These are phyloP conservation scores for Hestina assimilis DNA, from an alignment of 1,140 invertebrate species.

Conservation along the genomic window DNA sequence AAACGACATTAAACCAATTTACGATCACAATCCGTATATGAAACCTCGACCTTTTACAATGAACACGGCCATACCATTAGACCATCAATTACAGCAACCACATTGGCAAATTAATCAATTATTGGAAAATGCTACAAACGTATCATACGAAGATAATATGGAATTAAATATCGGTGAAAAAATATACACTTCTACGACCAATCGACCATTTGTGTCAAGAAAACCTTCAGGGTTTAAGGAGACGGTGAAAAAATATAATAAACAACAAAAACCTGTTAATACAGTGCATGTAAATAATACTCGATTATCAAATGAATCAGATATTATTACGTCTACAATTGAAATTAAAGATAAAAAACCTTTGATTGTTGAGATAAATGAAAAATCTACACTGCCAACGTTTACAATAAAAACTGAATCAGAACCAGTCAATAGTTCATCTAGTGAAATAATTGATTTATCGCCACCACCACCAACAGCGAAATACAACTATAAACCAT, in stretches of 20 bases:
- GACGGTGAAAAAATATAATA: slow-evolving; percentile 36
- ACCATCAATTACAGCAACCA: slow-evolving; percentile 69
- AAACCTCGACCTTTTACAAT: slow-evolving; percentile 72
- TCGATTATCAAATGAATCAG: slow-evolving; percentile 51
- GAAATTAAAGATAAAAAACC: slow-evolving; percentile 71
- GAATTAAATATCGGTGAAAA: slow-evolving; percentile 72
- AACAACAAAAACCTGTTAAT: slow-evolving; percentile 37
- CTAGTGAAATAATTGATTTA: slow-evolving; percentile 67
- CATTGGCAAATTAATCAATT: slow-evolving; percentile 74
- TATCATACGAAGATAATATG: slow-evolving; percentile 66
- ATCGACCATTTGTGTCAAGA: slow-evolving; percentile 5
- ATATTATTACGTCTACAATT: slow-evolving; percentile 74
- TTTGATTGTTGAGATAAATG: slow-evolving; percentile 55
- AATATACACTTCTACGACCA: slow-evolving; percentile 31
- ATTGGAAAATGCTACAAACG: slow-evolving; percentile 62
- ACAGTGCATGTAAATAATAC: slow-evolving; percentile 42
- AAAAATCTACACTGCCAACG: slow-evolving; percentile 54
- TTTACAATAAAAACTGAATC: slow-evolving; percentile 48
- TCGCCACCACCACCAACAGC: slow-evolving; percentile 70
- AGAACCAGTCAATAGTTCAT: slow-evolving; percentile 42
- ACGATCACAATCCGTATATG: slow-evolving; percentile 43
- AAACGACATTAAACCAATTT: slow-evolving; percentile 59
- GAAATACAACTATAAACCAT: slow-evolving; percentile 64
- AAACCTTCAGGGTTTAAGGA: slow-evolving; percentile 9
- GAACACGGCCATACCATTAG: slow-evolving; percentile 50